Base-by-base conservation (phyloP, 2,888 invertebrate species). In the Trisateles emortualis region DNA sequence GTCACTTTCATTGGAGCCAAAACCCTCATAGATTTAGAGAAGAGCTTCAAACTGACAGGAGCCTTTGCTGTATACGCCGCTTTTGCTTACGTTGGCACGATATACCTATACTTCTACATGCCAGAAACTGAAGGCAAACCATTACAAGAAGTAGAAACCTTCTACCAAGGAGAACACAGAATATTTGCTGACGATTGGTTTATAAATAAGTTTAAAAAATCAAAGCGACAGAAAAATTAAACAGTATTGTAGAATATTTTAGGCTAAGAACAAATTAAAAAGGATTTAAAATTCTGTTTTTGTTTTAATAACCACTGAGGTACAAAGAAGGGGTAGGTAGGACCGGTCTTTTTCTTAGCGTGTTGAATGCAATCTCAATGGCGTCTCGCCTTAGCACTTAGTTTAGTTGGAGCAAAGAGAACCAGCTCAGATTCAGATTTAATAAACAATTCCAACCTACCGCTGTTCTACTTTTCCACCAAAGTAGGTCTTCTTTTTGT, bases 91-190 rank as follows among this genome's bases (percentile, higher is more conserved):
- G 35, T 87, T 0, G 94, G 94, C 24, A 85, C 93, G 1, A 66
- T 93, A 8, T 93, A 89, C 54, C 78, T 94, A 1, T 94, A 93
- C 74, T 91, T 93, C 71, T 87, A 87, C 52, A 71, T 94, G 55
- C 93, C 94, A 16, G 94, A 94, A 76, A 94, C 94, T 0, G 94
- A 94, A 83, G 93, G 93, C 0, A 91, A 88, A 49, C 79, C 87
- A 0, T 79, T 94, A 10, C 88, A 91, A 74, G 92, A 94, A 65
- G 93, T 94, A n/a, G 94, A 94, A 70, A 74, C 82, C 0, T 88
- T 84, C 54, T 94, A 92, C 59, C 79, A 75, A 17, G 90, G 89
- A 2, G 72, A 86, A 56, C 62, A 81, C 1, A 84, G 73, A 64
- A 86, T 77, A 38, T 92, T 92, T 38, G 92, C 92, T 5, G 79